Evolutionary conservation across 2,113 vertebrate species (phyloP).

Genomic region (Albula goreensis): DNA sequence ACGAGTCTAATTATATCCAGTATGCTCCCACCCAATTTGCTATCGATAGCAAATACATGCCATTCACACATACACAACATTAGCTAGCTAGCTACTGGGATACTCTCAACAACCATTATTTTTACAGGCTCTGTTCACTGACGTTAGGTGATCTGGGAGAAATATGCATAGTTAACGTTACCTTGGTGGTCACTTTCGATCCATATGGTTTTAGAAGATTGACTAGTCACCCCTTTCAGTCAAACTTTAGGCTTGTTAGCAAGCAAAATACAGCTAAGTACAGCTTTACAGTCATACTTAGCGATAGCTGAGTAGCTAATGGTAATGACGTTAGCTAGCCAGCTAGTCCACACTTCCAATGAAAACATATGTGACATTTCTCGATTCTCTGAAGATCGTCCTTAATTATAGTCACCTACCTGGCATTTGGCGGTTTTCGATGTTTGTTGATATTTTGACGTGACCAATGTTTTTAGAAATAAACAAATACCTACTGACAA

Average conservation of each 20-base stretch:
- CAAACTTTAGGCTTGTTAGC: not conserved
- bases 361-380: not conserved
- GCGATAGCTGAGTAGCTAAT: not conserved
- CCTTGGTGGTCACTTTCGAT: not conserved
- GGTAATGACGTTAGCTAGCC: not conserved
- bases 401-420: not conserved
- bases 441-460: not conserved
- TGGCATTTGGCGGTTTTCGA: slow-evolving; percentile 15
- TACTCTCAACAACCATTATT: not conserved
- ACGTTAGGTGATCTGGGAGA: too few relatives aligned
- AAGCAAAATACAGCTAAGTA: not conserved
- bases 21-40: too few relatives aligned
- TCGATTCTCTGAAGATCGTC: not conserved
- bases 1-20: too few relatives aligned
- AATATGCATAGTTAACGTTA: not conserved
- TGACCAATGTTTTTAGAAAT: slow-evolving; percentile 1
- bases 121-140: not conserved
- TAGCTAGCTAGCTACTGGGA: not conserved
- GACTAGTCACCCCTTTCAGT: too few relatives aligned
- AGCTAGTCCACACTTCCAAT: not conserved
- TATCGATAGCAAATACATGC: not conserved
- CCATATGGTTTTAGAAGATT: too few relatives aligned
- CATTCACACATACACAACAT: not conserved
- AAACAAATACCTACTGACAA: slow-evolving; percentile 12
- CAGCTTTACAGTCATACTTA: too few relatives aligned